A percentile compares a stretch with the other conserved stretches of the same genome.
These are phyloP conservation scores for Champsocephalus gunnari DNA, from an alignment of 2,797 vertebrate species.

Conservation along the genomic window DNA sequence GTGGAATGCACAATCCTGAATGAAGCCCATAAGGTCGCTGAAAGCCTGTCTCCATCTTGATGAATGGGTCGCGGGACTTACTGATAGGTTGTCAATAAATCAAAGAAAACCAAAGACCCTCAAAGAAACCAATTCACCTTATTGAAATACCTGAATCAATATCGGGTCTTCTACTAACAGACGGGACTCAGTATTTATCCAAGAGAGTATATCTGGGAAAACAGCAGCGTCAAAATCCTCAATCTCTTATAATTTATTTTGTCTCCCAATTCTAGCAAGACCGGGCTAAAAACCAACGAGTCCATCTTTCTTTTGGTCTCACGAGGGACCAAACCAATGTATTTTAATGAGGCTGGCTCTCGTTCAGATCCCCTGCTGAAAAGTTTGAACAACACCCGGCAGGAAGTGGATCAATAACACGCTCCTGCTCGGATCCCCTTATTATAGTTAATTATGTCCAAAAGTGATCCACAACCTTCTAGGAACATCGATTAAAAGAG, in stretches of 20 bases:
- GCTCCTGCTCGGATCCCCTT: not conserved
- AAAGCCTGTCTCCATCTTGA: constrained; percentile 11
- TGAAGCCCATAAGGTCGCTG: not conserved
- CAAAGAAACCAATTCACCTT: not conserved
- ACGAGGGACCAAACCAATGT: not conserved
- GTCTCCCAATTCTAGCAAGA: not conserved
- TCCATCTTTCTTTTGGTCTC: constrained; percentile 15
- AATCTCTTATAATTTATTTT: not conserved
- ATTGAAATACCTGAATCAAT: constrained; percentile 7
- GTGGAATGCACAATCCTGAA: not conserved
- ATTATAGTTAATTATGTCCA: not conserved
- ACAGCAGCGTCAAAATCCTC: not conserved
- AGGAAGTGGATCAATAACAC: constrained; percentile 50
- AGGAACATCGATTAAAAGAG: not conserved
- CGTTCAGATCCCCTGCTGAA: constrained; percentile 40
- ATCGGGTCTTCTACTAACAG: not conserved
- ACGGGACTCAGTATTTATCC: not conserved
- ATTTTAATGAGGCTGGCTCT: constrained; percentile 48
- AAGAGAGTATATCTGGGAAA: not conserved
- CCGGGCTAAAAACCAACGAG: constrained; percentile 31
- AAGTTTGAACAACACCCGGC: constrained; percentile 21
- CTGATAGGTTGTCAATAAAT: constrained; percentile 13
- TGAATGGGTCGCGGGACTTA: not conserved
- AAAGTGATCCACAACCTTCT: not conserved
- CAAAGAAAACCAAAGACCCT: not conserved